A percentile compares a stretch with the other conserved stretches of the same genome.
phyloP scores from a whole-genome alignment of 2,797 vertebrate genomes.

The Tarsius wallacei region DNA sequence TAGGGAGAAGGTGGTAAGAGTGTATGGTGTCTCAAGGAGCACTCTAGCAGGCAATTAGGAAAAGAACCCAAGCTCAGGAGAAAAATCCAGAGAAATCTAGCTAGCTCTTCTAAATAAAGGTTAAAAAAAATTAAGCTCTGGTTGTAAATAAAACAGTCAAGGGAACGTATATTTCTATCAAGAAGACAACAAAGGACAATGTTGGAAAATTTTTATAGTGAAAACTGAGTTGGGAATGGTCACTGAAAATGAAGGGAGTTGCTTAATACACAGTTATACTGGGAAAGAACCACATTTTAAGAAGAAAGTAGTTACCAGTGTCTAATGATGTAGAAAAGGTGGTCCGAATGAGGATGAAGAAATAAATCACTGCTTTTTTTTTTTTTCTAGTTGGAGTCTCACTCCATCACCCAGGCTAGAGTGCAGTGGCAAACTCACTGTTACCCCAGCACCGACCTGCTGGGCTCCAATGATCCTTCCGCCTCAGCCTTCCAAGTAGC shows the following conservation, averaged over 20 bases:
- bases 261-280: neutral
- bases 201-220: slow-evolving; percentile 4
- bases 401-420: no score
- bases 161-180: neutral
- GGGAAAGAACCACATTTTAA: neutral
- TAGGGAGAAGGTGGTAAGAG: neutral
- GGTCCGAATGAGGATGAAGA: neutral
- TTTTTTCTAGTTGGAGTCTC: neutral
- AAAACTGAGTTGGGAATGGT: neutral
- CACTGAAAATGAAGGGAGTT: neutral
- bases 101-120: slow-evolving; percentile 28
- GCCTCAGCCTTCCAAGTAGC: no score
- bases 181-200: neutral
- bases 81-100: neutral
- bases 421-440: no score
- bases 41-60: neutral
- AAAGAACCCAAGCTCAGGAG: neutral
- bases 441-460: no score
- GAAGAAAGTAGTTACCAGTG: neutral
- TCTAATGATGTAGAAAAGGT: neutral
- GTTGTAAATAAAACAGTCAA: neutral
- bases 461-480: no score
- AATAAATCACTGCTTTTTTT: neutral
- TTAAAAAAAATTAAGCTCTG: neutral
- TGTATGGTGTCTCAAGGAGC: neutral